These are phyloP conservation scores for Drosophila sucinea DNA, from an alignment of 1,140 invertebrate genomes.

Conservation along the genomic window DNA sequence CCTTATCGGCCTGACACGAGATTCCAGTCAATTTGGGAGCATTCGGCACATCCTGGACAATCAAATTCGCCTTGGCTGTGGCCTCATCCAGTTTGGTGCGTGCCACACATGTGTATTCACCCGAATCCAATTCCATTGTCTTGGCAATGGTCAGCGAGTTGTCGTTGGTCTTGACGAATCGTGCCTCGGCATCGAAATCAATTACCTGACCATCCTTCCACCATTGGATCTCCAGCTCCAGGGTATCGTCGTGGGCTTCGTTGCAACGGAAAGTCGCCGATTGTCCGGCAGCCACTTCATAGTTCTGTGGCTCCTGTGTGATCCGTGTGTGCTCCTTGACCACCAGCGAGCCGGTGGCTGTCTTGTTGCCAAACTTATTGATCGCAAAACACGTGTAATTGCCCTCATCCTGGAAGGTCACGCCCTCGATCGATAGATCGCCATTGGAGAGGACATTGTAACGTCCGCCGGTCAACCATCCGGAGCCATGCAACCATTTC, in stretches of 20 bases:
- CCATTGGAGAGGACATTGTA: conserved; percentile 90
- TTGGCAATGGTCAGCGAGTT: conserved; percentile 97
- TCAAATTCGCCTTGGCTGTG: conserved; percentile 92
- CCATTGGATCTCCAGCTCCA: conserved; percentile 94
- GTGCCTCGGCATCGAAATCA: conserved; percentile 93
- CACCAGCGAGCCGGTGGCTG: conserved; percentile 89
- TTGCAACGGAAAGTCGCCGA: conserved; percentile 97
- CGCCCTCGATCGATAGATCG: conserved; percentile 92
- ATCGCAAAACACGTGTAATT: conserved; percentile 95
- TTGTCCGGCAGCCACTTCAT: conserved; percentile 94
- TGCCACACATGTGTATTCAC: conserved; percentile 98
- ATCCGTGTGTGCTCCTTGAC: conserved; percentile 95
- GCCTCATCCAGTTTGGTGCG: conserved; percentile 94
- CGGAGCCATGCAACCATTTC: conserved; percentile 94
- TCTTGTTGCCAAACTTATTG: conserved; percentile 95
- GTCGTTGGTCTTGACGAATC: conserved; percentile 92
- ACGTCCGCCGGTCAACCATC: conserved; percentile 89
- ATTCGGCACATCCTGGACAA: conserved; percentile 98
- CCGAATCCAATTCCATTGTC: conserved; percentile 96
- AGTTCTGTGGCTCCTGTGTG: conserved; percentile 93
- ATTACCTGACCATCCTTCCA: conserved; percentile 92
- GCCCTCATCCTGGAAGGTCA: conserved; percentile 93
- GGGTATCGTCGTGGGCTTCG: conserved; percentile 92
- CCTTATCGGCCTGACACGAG: conserved; percentile 88
- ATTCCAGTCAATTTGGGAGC: conserved; percentile 89